phyloP scores from a whole-genome alignment of 2,113 vertebrate genomes.

The Oostethus manadensis region DNA sequence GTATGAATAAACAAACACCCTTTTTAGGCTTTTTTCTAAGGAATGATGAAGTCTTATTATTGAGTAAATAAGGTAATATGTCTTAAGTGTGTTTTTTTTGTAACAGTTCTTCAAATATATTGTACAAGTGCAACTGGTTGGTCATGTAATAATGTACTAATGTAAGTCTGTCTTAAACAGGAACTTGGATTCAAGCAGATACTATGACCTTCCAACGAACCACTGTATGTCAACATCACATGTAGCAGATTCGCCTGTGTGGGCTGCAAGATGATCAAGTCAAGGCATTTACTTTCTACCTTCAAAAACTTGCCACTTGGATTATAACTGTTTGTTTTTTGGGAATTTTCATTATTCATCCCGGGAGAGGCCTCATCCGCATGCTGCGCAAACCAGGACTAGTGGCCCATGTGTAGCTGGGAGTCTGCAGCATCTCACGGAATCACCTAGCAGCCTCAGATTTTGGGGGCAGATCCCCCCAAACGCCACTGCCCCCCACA shows the following conservation, averaged over 20 bases:
- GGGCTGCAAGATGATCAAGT: conserved; percentile 30
- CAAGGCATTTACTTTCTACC: conserved; percentile 5
- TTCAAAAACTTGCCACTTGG: conserved; percentile 31
- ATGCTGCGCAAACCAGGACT: conserved; percentile 34
- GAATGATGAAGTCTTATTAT: too few relatives aligned
- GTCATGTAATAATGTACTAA: too few relatives aligned
- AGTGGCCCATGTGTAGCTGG: conserved; percentile 59
- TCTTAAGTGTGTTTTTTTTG: too few relatives aligned
- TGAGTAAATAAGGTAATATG: too few relatives aligned
- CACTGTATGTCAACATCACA: not conserved
- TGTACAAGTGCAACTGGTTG: too few relatives aligned
- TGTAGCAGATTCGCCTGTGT: not conserved
- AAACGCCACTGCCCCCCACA: not conserved
- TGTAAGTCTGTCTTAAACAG: not conserved
- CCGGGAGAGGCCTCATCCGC: conserved; percentile 10
- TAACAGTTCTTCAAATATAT: too few relatives aligned
- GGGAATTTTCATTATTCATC: conserved; percentile 1
- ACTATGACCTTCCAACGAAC: not conserved
- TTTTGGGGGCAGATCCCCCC: conserved; percentile 13
- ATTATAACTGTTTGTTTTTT: conserved; percentile 29
- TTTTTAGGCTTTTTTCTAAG: too few relatives aligned
- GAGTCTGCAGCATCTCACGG: conserved; percentile 47
- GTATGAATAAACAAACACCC: too few relatives aligned
- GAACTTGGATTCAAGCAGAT: not conserved
- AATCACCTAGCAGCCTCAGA: conserved; percentile 53